phyloP scores from a whole-genome alignment of 2,888 invertebrate species.

The Drosophila demipolita region DNA sequence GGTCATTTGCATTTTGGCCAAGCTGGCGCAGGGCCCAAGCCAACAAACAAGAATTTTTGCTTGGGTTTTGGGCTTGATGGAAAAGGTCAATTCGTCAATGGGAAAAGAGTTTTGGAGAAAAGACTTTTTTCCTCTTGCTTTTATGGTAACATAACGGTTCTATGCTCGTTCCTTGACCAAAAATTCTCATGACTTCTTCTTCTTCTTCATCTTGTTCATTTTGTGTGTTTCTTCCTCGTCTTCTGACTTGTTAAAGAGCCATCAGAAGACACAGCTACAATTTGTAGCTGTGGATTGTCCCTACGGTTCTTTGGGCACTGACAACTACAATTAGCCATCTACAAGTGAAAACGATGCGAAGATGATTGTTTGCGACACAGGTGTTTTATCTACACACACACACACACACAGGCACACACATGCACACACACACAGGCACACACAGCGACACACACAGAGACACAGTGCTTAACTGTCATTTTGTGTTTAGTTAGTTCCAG shows the following conservation, averaged over 20 bases:
- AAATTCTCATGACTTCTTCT: conserved; percentile 46
- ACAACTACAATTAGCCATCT: conserved; percentile 45
- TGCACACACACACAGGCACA: conserved; percentile 11
- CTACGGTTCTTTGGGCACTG: conserved; percentile 37
- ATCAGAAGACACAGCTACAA: conserved; percentile 29
- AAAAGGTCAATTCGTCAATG: conserved; percentile 74
- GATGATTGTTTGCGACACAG: conserved; percentile 40
- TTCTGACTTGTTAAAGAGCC: conserved; percentile 44
- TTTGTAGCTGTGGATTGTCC: conserved; percentile 50
- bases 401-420: conserved; percentile 10
- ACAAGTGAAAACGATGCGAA: conserved; percentile 53
- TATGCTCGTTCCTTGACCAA: conserved; percentile 46
- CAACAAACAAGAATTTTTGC: conserved; percentile 16
- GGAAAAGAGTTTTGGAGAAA: conserved; percentile 47
- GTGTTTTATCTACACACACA: conserved; percentile 35
- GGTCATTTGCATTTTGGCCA: conserved; percentile 70
- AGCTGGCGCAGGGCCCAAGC: conserved; percentile 26
- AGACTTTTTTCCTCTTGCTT: conserved; percentile 29
- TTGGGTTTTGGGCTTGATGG: conserved; percentile 38
- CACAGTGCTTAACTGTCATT: conserved; percentile 2
- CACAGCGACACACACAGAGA: background rate
- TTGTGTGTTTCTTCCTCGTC: conserved; percentile 5
- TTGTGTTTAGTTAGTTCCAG: conserved; percentile 15
- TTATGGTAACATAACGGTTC: conserved; percentile 67
- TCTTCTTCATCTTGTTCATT: background rate